These are phyloP conservation scores for Melanotaenia maccullochi DNA, from an alignment of 2,797 vertebrate genomes.

Conservation along the genomic window DNA sequence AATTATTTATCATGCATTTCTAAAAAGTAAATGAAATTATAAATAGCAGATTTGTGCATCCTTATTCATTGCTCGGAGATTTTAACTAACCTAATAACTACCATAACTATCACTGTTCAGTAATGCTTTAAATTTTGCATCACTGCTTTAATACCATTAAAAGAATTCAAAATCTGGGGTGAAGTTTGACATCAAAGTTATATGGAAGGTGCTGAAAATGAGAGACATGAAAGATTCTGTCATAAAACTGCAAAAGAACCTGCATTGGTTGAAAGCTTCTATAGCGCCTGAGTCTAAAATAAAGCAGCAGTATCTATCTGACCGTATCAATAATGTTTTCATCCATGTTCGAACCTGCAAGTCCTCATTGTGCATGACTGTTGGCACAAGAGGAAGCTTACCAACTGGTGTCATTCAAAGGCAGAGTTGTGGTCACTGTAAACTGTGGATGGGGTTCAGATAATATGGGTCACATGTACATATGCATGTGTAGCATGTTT, in stretches of 20 bases:
- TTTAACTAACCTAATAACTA: background rate
- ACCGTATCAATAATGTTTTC: background rate
- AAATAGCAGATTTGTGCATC: background rate
- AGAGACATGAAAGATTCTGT: background rate
- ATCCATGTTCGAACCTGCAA: constrained; percentile 20
- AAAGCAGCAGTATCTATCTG: constrained; percentile 11
- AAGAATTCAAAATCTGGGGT: background rate
- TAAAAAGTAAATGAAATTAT: background rate
- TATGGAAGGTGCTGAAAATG: background rate
- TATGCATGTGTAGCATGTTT: background rate
- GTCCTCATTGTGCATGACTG: constrained; percentile 14
- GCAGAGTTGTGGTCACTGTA: background rate
- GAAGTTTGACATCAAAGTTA: background rate
- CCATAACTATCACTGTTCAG: background rate
- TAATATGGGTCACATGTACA: constrained; percentile 13
- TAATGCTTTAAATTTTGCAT: constrained; percentile 2
- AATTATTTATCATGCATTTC: background rate
- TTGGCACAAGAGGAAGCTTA: constrained; percentile 31
- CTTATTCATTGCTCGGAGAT: background rate
- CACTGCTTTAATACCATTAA: background rate
- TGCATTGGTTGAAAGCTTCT: background rate
- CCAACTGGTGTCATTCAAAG: constrained; percentile 28
- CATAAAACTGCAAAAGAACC: constrained; percentile 1
- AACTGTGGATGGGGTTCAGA: constrained; percentile 21
- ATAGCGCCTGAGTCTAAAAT: constrained; percentile 20